Evolutionary conservation across 2,113 vertebrate genomes (phyloP).

Genomic region (Gorsachius goisagi): DNA sequence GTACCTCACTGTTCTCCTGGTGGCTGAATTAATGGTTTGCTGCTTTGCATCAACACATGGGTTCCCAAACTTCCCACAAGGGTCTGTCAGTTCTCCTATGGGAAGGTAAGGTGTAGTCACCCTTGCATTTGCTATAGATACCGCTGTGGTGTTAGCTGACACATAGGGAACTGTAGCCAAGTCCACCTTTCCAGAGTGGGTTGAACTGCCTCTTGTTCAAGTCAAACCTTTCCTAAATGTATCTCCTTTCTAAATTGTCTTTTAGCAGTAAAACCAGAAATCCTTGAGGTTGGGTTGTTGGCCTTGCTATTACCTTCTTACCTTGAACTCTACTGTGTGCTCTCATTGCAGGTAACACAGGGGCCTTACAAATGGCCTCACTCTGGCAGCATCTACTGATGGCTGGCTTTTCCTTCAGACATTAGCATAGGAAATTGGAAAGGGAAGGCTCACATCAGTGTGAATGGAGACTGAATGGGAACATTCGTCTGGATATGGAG

Average conservation of each 20-base stretch:
- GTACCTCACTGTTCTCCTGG: not conserved
- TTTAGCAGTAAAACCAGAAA: not conserved
- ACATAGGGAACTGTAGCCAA: not conserved
- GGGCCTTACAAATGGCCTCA: not conserved
- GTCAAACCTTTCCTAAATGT: not conserved
- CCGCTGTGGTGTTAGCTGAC: accelerated
- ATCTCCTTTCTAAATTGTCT: not conserved
- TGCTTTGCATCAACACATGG: not conserved
- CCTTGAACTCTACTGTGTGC: not conserved
- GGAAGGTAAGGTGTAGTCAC: not conserved
- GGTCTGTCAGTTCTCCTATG: not conserved
- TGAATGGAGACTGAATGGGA: not conserved
- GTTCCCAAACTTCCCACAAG: accelerated
- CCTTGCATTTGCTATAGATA: not conserved
- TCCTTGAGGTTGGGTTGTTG: not conserved
- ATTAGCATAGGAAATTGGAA: not conserved
- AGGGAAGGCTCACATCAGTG: not conserved
- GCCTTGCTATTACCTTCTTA: not conserved
- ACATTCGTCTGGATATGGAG: not conserved
- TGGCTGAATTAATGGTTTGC: not conserved
- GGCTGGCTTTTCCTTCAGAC: not conserved
- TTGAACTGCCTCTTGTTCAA: not conserved
- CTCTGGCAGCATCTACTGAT: not conserved
- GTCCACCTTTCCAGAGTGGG: not conserved
- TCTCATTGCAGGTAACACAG: not conserved